Base-by-base conservation (phyloP, 1,140 invertebrate genomes). In the Trachelipus rathkii region DNA sequence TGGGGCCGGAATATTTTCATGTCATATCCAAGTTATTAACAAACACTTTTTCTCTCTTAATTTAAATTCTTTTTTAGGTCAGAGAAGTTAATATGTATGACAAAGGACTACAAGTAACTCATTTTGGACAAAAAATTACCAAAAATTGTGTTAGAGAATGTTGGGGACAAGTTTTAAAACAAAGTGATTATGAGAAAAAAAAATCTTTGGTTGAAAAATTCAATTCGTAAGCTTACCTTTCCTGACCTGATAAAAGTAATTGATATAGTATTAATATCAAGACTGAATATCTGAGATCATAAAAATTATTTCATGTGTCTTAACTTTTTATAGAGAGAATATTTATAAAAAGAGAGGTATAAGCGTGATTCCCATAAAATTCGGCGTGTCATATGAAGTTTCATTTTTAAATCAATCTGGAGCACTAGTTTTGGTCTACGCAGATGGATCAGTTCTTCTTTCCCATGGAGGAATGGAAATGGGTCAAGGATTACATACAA, bases 401-500 rank as follows among this genome's bases (percentile, higher is more conserved):
- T 85, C 89, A 73, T 90, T 92, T 81, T 84, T 98, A 66, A 97
- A 98, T 85, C 95, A 98, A 87, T 90, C 89, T 21, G 95, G 93
- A 45, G 93, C 95, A 6, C 86, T 98, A 19, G 87, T 98, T n/a
- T 89, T 94, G 23, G 88, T 98, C 23, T 98, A 98, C 83, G 87
- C 85, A 0, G 96, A 98, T 87, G 96, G 96, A 0, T 95, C 95
- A 0, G 93, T 98, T 8, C 86, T 98, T 3, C 82, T 98, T 15
- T 90, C 90, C 44, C 95, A 97, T 84, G 94, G 93, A 66, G 96
- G 95, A 19, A 92, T 92, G 21, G 96, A 98, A 88, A 98, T 98
- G 92, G 96, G 96, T 0, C 96, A 98, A 86, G 96, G 96, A 2
- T 85, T 98, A 0, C 93, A 97, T 82, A 98, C 94, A 0, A 98